phyloP scores from a whole-genome alignment of 2,797 vertebrate genomes.

The Danio tinwini region DNA sequence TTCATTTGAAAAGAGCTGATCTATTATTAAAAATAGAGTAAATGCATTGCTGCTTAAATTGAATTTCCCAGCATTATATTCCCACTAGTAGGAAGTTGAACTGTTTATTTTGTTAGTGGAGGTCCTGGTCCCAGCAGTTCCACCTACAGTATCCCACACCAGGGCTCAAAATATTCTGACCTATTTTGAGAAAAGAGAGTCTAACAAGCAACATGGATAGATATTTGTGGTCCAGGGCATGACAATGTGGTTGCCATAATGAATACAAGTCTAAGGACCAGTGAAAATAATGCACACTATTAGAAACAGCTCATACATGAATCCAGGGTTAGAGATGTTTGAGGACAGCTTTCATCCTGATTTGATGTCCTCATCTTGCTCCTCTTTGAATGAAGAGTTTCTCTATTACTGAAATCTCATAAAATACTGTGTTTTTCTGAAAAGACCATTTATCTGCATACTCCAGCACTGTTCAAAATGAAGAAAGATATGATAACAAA shows the following conservation, averaged over 20 bases:
- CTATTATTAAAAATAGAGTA: background rate
- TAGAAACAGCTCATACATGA: background rate
- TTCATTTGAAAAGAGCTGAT: background rate
- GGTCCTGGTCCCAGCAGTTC: slow-evolving; percentile 20
- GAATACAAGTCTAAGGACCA: slow-evolving; percentile 21
- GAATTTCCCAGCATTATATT: background rate
- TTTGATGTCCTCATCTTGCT: slow-evolving; percentile 35
- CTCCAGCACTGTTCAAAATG: slow-evolving; percentile 25
- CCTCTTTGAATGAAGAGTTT: slow-evolving; percentile 41
- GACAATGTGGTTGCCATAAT: slow-evolving; percentile 22
- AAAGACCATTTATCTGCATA: slow-evolving; percentile 31
- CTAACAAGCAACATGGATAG: slow-evolving; percentile 1
- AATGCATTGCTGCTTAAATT: background rate
- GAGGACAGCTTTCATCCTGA: slow-evolving; percentile 44
- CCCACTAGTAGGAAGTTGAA: background rate
- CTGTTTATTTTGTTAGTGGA: slow-evolving; percentile 16
- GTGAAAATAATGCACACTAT: background rate
- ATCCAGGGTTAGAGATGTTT: slow-evolving; percentile 10
- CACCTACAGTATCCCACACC: slow-evolving; percentile 5
- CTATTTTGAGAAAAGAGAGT: slow-evolving; percentile 31
- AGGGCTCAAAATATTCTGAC: slow-evolving; percentile 41
- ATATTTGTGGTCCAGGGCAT: slow-evolving; percentile 16
- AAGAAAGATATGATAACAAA: slow-evolving; percentile 20
- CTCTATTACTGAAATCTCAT: slow-evolving; percentile 28
- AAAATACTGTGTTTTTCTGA: slow-evolving; percentile 10